phyloP scores from a whole-genome alignment of 92 coral and sea anemone species.

The Zoanthus gigantus region DNA sequence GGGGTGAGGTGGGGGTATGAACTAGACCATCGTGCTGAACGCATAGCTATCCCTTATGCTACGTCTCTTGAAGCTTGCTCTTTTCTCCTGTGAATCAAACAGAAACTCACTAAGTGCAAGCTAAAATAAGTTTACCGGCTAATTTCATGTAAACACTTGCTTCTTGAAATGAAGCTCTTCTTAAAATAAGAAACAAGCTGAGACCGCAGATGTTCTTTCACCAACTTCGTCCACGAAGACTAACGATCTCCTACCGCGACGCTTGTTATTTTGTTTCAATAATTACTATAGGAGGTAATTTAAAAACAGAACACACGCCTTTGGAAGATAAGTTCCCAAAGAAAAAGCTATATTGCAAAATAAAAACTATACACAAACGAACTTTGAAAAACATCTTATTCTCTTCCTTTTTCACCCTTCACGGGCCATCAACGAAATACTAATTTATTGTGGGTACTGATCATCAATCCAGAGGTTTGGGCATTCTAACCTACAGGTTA shows the following conservation, averaged over 20 bases:
- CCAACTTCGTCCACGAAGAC: background rate
- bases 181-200: no score
- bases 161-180: background rate
- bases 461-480: background rate
- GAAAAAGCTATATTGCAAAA: no score
- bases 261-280: no score
- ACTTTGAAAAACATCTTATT: no score
- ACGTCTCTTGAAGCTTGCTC: slow-evolving; percentile 29
- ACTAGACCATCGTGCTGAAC: slow-evolving; percentile 20
- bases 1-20: no score
- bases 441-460: no score
- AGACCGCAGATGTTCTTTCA: background rate
- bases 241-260: background rate
- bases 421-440: no score
- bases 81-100: slow-evolving; percentile 31
- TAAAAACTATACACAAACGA: no score
- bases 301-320: no score
- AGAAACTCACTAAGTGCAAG: background rate
- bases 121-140: background rate
- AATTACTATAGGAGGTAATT: no score
- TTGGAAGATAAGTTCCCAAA: no score
- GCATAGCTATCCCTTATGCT: slow-evolving; percentile 42
- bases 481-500: background rate
- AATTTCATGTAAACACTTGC: background rate
- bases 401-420: no score